Evolutionary conservation across 2,113 vertebrate genomes (phyloP).

Genomic region (Taurulus bubalis): DNA sequence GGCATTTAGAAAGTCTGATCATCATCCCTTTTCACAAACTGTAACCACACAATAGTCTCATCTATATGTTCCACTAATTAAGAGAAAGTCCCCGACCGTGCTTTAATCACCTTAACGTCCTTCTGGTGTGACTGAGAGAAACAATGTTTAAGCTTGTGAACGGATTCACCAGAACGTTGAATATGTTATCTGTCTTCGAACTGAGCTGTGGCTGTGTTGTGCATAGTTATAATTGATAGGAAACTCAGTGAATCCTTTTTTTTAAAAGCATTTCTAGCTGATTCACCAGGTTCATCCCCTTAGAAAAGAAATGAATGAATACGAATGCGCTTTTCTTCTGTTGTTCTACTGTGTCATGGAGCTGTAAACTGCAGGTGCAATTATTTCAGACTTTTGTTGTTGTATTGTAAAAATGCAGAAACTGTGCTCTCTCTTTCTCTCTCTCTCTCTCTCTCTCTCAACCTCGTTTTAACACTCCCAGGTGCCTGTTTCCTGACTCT

Average conservation of each 20-base stretch:
- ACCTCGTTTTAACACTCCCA: conserved; percentile 27
- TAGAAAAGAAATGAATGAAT: conserved; percentile 27
- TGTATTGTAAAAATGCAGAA: conserved; percentile 33
- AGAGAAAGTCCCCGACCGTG: neutral
- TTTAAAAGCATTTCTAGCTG: neutral
- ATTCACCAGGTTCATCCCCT: conserved; percentile 1
- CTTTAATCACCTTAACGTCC: neutral
- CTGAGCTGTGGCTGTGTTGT: conserved; percentile 2
- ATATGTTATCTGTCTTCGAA: neutral
- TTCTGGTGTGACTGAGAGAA: neutral
- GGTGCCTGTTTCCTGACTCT: conserved; percentile 55
- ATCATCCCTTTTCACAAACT: neutral
- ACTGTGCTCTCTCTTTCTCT: neutral
- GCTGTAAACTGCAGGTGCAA: conserved; percentile 51
- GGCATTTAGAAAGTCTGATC: neutral
- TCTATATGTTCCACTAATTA: neutral
- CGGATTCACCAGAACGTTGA: neutral
- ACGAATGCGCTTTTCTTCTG: neutral
- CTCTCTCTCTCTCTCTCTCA: neutral
- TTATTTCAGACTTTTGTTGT: conserved; percentile 55
- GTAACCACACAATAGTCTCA: neutral
- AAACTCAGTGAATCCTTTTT: conserved; percentile 2
- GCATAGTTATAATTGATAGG: conserved; percentile 23
- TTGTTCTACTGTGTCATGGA: conserved; percentile 9
- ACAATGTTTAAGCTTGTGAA: neutral